These are phyloP conservation scores for Lasioglossum leucozonium DNA, from an alignment of 2,888 invertebrate species.

Conservation along the genomic window DNA sequence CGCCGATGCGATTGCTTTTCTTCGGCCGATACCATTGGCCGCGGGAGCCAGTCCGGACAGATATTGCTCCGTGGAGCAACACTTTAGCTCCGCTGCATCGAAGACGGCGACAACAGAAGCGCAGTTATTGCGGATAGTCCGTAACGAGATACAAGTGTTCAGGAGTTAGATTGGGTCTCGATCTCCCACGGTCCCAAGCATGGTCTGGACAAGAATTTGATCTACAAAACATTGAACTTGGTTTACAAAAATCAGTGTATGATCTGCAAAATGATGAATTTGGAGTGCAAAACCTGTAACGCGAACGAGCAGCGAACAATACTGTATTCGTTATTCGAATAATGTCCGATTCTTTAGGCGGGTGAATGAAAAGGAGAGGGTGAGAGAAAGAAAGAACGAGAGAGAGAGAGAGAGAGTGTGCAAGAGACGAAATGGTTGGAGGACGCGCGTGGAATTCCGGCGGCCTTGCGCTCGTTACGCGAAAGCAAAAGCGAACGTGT, in stretches of 20 bases:
- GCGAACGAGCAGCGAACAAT: not conserved
- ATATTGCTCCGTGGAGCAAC: too few relatives aligned
- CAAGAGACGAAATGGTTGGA: conserved; percentile 40
- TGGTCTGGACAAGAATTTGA: too few relatives aligned
- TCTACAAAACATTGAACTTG: too few relatives aligned
- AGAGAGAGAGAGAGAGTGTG: not conserved
- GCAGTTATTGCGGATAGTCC: too few relatives aligned
- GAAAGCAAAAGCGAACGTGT: conserved; percentile 51
- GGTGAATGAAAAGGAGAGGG: not conserved
- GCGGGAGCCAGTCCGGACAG: not conserved
- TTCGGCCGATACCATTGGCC: not conserved
- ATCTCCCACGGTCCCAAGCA: too few relatives aligned
- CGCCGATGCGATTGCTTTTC: not conserved
- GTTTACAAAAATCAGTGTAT: too few relatives aligned
- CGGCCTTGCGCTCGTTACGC: conserved; percentile 78
- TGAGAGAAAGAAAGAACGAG: not conserved
- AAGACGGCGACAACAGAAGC: not conserved
- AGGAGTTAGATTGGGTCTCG: too few relatives aligned
- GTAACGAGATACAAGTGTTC: too few relatives aligned
- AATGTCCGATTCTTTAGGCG: not conserved
- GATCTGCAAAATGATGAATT: too few relatives aligned
- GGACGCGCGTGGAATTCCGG: conserved; percentile 59
- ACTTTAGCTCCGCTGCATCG: too few relatives aligned
- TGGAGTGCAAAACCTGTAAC: not conserved
- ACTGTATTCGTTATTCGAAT: not conserved